Evolutionary conservation across 2,797 vertebrate species (phyloP).

Genomic region (Lacerta viridis): DNA sequence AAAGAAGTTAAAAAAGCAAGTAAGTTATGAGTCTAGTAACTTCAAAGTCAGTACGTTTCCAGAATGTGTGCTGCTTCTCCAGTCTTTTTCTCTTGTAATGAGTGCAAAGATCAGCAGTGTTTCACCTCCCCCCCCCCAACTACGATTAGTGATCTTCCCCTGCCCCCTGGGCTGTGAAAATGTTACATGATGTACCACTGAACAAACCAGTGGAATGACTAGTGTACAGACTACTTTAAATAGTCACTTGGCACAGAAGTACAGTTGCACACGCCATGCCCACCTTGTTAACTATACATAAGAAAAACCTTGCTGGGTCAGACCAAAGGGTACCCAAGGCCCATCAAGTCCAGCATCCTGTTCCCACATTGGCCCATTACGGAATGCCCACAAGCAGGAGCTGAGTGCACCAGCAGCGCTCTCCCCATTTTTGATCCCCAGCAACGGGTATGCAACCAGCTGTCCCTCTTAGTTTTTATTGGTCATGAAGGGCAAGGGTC

Average conservation of each 20-base stretch:
- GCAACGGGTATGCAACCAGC: too few relatives aligned
- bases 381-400: too few relatives aligned
- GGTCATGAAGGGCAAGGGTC: too few relatives aligned
- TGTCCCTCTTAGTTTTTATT: too few relatives aligned
- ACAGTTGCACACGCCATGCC: neutral
- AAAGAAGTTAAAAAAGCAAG: slow-evolving; percentile 96
- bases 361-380: neutral
- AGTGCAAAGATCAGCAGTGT: neutral
- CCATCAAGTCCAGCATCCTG: neutral
- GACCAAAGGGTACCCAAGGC: neutral
- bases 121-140: neutral
- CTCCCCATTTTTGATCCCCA: too few relatives aligned
- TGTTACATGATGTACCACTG: neutral
- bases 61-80: neutral
- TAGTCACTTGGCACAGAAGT: neutral
- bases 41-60: too few relatives aligned
- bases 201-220: neutral
- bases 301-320: neutral
- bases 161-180: too few relatives aligned
- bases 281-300: too few relatives aligned
- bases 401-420: too few relatives aligned
- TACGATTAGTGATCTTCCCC: neutral
- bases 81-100: neutral
- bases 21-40: slow-evolving; percentile 73
- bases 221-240: neutral